Evolutionary conservation across 2,113 vertebrate species (phyloP).

Genomic region (Phylloscopus trochilus): DNA sequence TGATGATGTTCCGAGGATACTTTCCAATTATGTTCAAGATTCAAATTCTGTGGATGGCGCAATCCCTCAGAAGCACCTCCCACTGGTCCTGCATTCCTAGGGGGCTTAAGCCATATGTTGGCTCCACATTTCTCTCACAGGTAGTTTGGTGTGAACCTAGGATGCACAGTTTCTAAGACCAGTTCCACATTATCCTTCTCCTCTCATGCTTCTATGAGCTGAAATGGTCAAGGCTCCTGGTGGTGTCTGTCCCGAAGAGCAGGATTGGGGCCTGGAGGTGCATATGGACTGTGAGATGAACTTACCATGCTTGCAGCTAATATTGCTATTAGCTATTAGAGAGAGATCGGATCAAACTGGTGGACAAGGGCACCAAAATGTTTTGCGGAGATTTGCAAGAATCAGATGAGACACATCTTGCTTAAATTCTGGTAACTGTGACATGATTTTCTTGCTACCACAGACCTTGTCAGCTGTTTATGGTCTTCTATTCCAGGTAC

Average conservation of each 20-base stretch:
- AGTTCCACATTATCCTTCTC: background rate
- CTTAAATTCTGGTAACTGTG: background rate
- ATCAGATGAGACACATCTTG: background rate
- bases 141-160: background rate
- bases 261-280: background rate
- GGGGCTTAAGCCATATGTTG: background rate
- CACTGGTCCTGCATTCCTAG: background rate
- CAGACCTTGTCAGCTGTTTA: background rate
- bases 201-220: accelerated
- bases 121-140: background rate
- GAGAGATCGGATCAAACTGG: background rate
- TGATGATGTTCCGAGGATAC: background rate
- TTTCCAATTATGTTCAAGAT: background rate
- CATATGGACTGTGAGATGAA: background rate
- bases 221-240: background rate
- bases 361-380: background rate
- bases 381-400: background rate
- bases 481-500: background rate
- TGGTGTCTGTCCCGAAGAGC: background rate
- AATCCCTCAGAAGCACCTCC: background rate
- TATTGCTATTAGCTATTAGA: too few species aligned
- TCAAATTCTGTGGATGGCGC: background rate
- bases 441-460: background rate
- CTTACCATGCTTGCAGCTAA: background rate
- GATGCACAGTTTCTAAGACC: background rate